These are phyloP conservation scores for Eublepharis macularius DNA, from an alignment of 2,113 vertebrate genomes.

Conservation along the genomic window DNA sequence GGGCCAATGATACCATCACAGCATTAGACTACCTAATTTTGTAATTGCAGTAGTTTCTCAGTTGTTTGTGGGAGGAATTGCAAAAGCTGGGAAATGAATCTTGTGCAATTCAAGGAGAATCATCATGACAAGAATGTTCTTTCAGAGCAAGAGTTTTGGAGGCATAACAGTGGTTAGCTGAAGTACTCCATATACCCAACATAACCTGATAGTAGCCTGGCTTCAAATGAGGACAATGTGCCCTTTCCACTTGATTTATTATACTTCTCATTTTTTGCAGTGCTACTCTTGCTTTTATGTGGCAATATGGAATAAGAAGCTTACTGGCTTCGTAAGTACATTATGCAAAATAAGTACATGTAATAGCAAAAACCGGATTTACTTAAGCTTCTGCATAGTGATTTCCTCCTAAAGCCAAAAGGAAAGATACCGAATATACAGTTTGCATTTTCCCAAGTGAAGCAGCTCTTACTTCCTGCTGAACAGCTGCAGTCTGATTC, in stretches of 20 bases:
- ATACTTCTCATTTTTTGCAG: slow-evolving; percentile 10
- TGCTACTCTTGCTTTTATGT: not conserved
- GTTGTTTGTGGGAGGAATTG: not conserved
- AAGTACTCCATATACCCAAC: not conserved
- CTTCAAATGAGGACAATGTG: not conserved
- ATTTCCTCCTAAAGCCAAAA: not conserved
- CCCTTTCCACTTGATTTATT: not conserved
- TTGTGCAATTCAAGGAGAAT: not conserved
- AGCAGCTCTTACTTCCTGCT: not conserved
- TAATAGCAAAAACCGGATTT: not conserved
- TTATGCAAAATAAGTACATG: not conserved
- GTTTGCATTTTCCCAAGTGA: not conserved
- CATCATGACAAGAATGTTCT: not conserved
- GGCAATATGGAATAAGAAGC: not conserved
- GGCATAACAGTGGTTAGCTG: slow-evolving; percentile 4
- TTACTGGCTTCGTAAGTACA: not conserved
- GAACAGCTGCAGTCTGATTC: not conserved
- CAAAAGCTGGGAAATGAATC: not conserved
- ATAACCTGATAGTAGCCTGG: not conserved
- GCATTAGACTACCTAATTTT: not conserved
- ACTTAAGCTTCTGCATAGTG: not conserved
- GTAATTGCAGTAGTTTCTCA: not conserved
- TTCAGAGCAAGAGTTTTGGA: not conserved
- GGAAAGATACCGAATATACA: not conserved
- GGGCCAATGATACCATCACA: not conserved